These are phyloP conservation scores for Nothoprocta perdicaria DNA, from an alignment of 2,113 vertebrate species.

Conservation along the genomic window DNA sequence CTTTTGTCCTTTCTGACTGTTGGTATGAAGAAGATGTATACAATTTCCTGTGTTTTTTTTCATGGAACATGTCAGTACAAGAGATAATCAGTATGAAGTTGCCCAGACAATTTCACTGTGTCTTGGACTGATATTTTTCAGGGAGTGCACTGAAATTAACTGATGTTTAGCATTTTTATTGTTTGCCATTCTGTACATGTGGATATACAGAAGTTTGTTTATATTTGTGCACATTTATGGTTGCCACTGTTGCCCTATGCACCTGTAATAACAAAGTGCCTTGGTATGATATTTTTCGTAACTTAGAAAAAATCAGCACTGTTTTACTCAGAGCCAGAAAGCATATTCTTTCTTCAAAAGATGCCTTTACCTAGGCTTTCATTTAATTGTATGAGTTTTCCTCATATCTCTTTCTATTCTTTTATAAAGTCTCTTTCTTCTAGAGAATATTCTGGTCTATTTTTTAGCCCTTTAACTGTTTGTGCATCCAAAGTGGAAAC, in stretches of 20 bases:
- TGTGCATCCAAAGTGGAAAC: not conserved
- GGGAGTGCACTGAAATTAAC: not conserved
- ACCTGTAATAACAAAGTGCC: not conserved
- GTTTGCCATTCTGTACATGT: not conserved
- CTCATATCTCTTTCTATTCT: not conserved
- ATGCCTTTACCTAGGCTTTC: not conserved
- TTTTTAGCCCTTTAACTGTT: not conserved
- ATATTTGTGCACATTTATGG: not conserved
- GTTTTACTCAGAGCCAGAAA: not conserved
- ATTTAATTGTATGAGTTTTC: not conserved
- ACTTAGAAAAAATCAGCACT: not conserved
- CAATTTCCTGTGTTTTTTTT: not conserved
- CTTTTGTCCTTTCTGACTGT: constrained; percentile 13
- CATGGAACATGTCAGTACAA: constrained; percentile 1
- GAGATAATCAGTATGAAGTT: not conserved
- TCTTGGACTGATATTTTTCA: constrained; percentile 2
- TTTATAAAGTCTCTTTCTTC: not conserved
- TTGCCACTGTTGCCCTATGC: not conserved
- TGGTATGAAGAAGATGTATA: not conserved
- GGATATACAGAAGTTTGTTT: not conserved
- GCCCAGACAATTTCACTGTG: not conserved
- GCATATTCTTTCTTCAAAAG: not conserved
- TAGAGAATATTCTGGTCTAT: not conserved
- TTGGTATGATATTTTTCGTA: constrained; percentile 17
- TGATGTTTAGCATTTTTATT: not conserved